Evolutionary conservation across 2,797 vertebrate species (phyloP), one percentile per base, ranked within the genome.

Genomic region (Buceros bicornis): DNA sequence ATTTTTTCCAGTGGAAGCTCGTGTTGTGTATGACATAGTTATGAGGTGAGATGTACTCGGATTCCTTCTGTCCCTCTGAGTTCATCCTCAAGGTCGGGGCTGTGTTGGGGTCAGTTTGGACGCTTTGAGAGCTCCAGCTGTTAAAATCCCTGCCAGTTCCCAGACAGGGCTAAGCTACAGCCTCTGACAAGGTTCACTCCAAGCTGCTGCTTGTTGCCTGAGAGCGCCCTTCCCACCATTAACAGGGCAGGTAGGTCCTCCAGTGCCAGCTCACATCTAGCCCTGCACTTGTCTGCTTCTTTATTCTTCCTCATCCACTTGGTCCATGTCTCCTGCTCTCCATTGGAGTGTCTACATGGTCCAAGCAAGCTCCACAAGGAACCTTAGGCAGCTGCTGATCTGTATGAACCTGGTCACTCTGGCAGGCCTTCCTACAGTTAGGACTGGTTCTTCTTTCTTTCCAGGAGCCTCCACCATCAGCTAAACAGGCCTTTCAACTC

Each of bases 11-110:
- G 54, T 66, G 83, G 51, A 91, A 96, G 62, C 47, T 94, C n/a
- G 62, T 64, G 80, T 81, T 85, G 42, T 73, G 54, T 62, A 71
- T 5, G 8, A 66, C 84, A 76, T 66, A 84, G 78, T 92, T 97
- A 96, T 0, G 89, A 95, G 93, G 95, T 92, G 95, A 96, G 92
- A 96, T 89, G 90, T 95, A 66, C 72, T 95, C 57, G 45, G 47
- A 78, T 71, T 1, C 5, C 50, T 94, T 94, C 80, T 84, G 77
- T 74, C 42, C 54, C 66, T 83, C 70, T 0, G 0, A 92, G 90
- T 93, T 96, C 81, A 61, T 54, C 2, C 5, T 25, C 2, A n/a
- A 90, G 92, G 94, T 94, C 73, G 2, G 77, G 69, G 83, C 81
- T 28, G 18, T 43, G 53, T 20, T 86, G 13, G 53, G 77, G 73